These are phyloP conservation scores for Dromas ardeola DNA, from an alignment of 2,113 vertebrate species.

Conservation along the genomic window DNA sequence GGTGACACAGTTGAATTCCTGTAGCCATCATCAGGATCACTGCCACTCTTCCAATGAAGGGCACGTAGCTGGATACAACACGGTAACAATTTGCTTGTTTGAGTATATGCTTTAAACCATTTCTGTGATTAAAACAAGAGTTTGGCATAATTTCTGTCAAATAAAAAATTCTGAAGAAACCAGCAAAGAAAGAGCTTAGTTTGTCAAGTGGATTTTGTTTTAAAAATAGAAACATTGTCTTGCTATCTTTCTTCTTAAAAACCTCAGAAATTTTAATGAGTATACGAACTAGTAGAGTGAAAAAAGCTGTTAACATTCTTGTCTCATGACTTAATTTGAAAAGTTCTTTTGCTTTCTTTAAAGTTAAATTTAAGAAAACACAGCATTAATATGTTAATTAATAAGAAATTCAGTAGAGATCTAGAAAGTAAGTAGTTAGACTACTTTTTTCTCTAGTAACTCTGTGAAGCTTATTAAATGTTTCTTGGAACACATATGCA, in stretches of 20 bases:
- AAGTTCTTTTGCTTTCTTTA: slow-evolving; percentile 76
- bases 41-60: neutral
- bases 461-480: slow-evolving; percentile 74
- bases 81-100: neutral
- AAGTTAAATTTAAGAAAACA: slow-evolving; percentile 76
- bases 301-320: slow-evolving; percentile 69
- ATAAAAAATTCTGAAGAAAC: slow-evolving; percentile 1
- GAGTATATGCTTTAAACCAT: neutral
- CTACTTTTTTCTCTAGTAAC: slow-evolving; percentile 63
- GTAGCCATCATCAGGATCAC: neutral
- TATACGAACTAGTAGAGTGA: slow-evolving; percentile 65
- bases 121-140: neutral
- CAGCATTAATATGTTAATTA: slow-evolving; percentile 79
- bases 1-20: neutral
- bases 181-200: neutral
- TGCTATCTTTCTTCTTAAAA: slow-evolving; percentile 65
- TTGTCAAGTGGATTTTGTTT: slow-evolving; percentile 57
- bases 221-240: slow-evolving; percentile 66
- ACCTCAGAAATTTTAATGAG: slow-evolving; percentile 48
- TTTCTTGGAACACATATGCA: slow-evolving; percentile 61
- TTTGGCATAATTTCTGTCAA: neutral
- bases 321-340: slow-evolving; percentile 74
- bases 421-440: slow-evolving; percentile 70
- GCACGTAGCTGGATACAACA: fast-evolving
- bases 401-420: slow-evolving; percentile 72